These are phyloP conservation scores for Melieria crassipennis DNA, from an alignment of 2,888 invertebrate species.

Conservation along the genomic window DNA sequence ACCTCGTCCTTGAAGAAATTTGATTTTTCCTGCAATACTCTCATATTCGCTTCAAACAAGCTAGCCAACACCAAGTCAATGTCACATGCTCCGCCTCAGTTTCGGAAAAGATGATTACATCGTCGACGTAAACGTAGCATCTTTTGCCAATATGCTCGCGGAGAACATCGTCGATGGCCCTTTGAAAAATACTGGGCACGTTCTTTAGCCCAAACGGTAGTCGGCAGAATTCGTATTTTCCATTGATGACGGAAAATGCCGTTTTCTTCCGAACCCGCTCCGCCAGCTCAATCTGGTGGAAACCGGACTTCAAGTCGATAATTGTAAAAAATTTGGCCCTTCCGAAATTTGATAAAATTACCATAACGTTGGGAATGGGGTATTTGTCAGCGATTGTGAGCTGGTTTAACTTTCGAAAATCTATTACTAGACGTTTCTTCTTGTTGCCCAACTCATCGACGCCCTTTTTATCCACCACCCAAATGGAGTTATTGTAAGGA, in stretches of 20 bases:
- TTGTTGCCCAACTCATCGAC: slow-evolving; percentile 23
- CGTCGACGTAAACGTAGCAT: too few species aligned
- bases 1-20: slow-evolving; percentile 32
- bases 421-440: slow-evolving; percentile 32
- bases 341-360: slow-evolving; percentile 29
- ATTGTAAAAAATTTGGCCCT: slow-evolving; percentile 23
- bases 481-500: slow-evolving; percentile 32
- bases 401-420: slow-evolving; percentile 31
- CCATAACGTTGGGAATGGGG: slow-evolving; percentile 29
- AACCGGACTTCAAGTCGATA: slow-evolving; percentile 34
- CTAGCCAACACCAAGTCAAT: slow-evolving; percentile 8
- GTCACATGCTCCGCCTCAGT: too few species aligned
- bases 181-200: slow-evolving; percentile 36
- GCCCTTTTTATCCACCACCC: slow-evolving; percentile 36
- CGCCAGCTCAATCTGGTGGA: slow-evolving; percentile 34
- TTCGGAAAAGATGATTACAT: too few species aligned
- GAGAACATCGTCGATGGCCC: slow-evolving; percentile 34
- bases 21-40: slow-evolving; percentile 29
- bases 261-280: slow-evolving; percentile 34
- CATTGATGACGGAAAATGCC: slow-evolving; percentile 31
- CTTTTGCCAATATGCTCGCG: slow-evolving; percentile 31
- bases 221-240: slow-evolving; percentile 32
- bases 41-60: slow-evolving; percentile 33
- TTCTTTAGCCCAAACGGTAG: slow-evolving; percentile 37
- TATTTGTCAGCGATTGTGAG: slow-evolving; percentile 32